Evolutionary conservation across 2,888 invertebrate species (phyloP), one percentile per base, ranked within the genome.

Genomic region (Acleris cristana): DNA sequence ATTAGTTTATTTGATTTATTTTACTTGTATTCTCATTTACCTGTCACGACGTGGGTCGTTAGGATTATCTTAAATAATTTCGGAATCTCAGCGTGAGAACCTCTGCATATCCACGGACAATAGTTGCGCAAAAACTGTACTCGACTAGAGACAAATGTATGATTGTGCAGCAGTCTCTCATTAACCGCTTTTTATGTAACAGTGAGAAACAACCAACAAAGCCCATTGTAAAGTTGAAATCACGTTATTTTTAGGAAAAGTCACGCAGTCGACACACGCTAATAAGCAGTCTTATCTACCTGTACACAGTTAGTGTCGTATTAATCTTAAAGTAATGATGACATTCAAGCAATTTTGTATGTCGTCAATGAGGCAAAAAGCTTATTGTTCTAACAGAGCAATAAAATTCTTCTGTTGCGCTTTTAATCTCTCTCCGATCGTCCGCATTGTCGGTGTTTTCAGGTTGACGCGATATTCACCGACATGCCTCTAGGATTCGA

Each of bases 101-200:
- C 73, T 71, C 76, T 76, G 70, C 69, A 75, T 74, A 76, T 80
- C 79, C 73, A 75, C 77, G 81, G 80, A 88, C 87, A 88, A 87
- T 85, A 77, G 78, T 78, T 77, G 74, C 66, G 80, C 79, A 83
- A 87, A 87, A 84, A 83, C 73, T 78, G 71, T 72, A 76, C 78
- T 79, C 79, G 73, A 78, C 62, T 61, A 63, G 56, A 79, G 76
- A 78, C 76, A 77, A 72, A 72, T 74, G 74, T 79, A 74, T 74
- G 75, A 82, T 80, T 79, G 79, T 77, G 74, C 73, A 75, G 73
- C 63, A 54, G 49, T 54, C 53, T 30, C 67, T 67, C 67, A 67
- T 67, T 58, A 67, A 26, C 67, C 58, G 54, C 44, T 66, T 66
- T 66, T 62, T 66, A 56, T 66, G 61, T 60, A 55, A 61, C 75